Base-by-base conservation (phyloP, 2,797 vertebrate species). In the Odontamblyopus rebecca region DNA sequence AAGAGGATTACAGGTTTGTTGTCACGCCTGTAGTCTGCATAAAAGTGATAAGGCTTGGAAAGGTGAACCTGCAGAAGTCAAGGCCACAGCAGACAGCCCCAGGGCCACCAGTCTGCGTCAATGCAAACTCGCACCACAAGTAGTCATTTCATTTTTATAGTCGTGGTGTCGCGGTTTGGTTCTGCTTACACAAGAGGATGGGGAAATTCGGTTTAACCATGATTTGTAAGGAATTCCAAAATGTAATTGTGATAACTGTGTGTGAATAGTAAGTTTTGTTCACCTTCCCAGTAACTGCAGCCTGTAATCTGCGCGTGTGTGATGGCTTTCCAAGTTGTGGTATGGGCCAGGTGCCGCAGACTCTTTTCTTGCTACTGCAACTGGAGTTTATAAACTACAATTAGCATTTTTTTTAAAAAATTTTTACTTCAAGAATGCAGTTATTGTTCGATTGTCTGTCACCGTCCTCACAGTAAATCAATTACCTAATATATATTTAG, bases 1-100 rank as follows among this genome's bases (percentile, higher is more conserved):
- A 93, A 94, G 90, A 93, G 93, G 93, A 94, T 95, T 94, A 93
- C 83, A 77, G 85, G 81, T 87, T 89, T 90, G 91, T 92, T 92
- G 90, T 89, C 87, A 89, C 73, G 73, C 80, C 72, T 74, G 76
- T 61, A 83, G 88, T 88, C 93, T 95, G 93, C 86, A 66, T 88
- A 82, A 84, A 74, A 65, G 78, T 76, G 92, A 94, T 94, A 94
- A 94, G 90, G 76, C 77, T 70, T 79, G 71, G 64, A 53, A 89
- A 91, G 87, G 88, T 93, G 86, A 71, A 71, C 38, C 61, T 79
- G 77, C 68, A 83, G 27, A 70, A 65, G 86, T 78, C 84, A 73
- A 29, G 81, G 72, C 73, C 77, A 83, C 82, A 72, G 74, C 76
- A 75, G 80, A 78, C 56, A 71, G 76, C 81, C 84, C 85, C 68